Evolutionary conservation across 1,140 invertebrate species (phyloP), one percentile per base, ranked within the genome.

Genomic region (Lamellibrachia luymesi): DNA sequence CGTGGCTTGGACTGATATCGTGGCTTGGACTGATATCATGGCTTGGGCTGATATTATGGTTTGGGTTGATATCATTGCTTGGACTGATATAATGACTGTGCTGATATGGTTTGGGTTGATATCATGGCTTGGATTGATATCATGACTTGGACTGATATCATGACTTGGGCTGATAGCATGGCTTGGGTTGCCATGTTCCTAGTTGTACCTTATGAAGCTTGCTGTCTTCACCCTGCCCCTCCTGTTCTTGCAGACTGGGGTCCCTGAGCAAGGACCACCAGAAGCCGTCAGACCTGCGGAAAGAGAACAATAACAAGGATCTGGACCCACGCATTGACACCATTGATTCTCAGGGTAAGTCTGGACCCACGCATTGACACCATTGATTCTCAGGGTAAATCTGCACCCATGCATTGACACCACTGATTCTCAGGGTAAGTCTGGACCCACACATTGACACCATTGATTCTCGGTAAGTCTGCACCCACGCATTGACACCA

Each of bases 221-320:
- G 38, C 38, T 38, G 38, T 38, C 38, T 38, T 1, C 38, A 38
- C 38, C 38, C 38, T 38, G 38, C 38, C 38, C 38, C 38, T 38
- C n/a, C n/a, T 93, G 10, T 38, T 38, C 49, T 93, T 93, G 13
- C 91, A 93, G 93, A 90, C 56, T 93, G 51, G 93, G 93, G 56
- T 93, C 93, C 38, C 92, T 93, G 91, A 93, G 93, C 91, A 93
- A 93, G 92, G 93, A 92, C 50, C 50, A 64, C 51, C 27, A 52
- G 50, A 92, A 56, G 56, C 27, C 49, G 49, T n/a, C 89, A 50
- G 51, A 56, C 38, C 93, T 51, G 27, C 51, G 91, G 22, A 93
- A 93, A 51, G 91, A 93, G 91, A 80, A 93, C 27, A 92, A 93
- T 22, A 90, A 92, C n/a, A 56, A 92, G 25, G 64, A 92, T 10